Base-by-base conservation (phyloP, 2,113 vertebrate genomes). In the Diphyllodes magnificus region DNA sequence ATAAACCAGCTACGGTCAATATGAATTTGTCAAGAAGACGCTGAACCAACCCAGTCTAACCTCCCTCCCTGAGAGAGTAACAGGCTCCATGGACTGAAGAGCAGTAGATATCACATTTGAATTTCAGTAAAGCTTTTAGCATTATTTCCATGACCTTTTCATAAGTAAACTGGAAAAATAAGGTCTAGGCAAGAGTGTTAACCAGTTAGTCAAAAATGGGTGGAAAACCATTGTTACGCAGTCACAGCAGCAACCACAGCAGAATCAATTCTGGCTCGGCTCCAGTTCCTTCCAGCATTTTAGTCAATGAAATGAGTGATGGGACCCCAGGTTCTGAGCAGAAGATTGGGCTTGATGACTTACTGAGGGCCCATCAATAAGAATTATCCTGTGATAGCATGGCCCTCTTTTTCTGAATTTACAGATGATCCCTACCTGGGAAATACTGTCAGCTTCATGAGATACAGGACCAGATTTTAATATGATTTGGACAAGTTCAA, bases 1-100 rank as follows among this genome's bases (percentile, higher is more conserved):
- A 17, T 35, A 64, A 65, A 76, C 3, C n/a, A 76, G 8, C 14
- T 57, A 28, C 0, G 0, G 33, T 50, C 33, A 68, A 17, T 19
- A 31, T 24, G 5, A 66, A 66, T 75, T 57, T 30, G 14, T 47
- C 15, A 77, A 59, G 64, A 79, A 61, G 57, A 25, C 25, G 22
- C 14, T 66, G 30, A 8, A 16, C 37, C 72, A 78, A 23, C 15
- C 15, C 39, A 68, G 44, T 12, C 33, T 49, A 40, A 37, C 22
- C 20, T 79, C 30, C 39, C n/a, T 66, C 54, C 28, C 12, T 13
- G 31, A 56, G 6, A 60, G 35, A 82, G 13, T 42, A 85, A 54
- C 20, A 78, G 60, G 33, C 20, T 61, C 47, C 0, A 0, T 13
- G 39, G 68, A 39, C 25, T 23, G 44, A 39, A 33, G 39, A 86